Percentiles rank a stretch among this genome's conserved stretches.
Evolutionary conservation across 1,140 invertebrate species (phyloP).

Genomic region (Druon quercuslanigerum): DNA sequence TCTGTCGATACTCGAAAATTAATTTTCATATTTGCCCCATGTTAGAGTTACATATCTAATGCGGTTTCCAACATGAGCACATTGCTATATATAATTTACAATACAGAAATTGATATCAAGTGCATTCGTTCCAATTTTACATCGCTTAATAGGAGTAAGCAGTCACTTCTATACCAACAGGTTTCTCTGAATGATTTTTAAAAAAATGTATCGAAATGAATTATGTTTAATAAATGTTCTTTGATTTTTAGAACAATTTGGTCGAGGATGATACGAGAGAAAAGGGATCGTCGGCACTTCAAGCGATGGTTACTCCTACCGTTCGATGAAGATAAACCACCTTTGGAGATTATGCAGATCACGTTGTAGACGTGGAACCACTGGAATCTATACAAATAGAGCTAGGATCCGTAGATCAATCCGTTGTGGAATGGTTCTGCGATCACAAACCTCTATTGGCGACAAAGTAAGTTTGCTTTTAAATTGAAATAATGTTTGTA

Average conservation of each 20-base stretch:
- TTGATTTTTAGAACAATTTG: slow-evolving; percentile 92
- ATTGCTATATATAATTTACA: no score
- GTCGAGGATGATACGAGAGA: slow-evolving; percentile 99
- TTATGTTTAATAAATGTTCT: slow-evolving; percentile 29
- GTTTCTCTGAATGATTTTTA: slow-evolving; percentile 29
- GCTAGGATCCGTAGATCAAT: slow-evolving; percentile 93
- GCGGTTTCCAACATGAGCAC: no score
- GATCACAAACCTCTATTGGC: slow-evolving; percentile 97
- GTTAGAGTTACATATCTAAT: no score
- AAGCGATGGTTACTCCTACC: slow-evolving; percentile 99
- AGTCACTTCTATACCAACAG: no score
- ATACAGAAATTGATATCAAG: no score
- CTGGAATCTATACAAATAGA: slow-evolving; percentile 99
- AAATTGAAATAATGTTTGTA: slow-evolving; percentile 17
- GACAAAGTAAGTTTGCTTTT: slow-evolving; percentile 79
- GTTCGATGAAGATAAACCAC: slow-evolving; percentile 99
- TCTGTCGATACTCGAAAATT: no score
- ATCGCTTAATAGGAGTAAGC: no score
- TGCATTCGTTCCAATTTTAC: background rate
- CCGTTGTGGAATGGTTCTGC: slow-evolving; percentile 97
- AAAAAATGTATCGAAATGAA: slow-evolving; percentile 18
- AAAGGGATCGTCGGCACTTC: slow-evolving; percentile 98
- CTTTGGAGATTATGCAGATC: slow-evolving; percentile 99
- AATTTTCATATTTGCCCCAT: no score
- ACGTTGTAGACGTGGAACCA: slow-evolving; percentile 99